Percentiles rank a stretch among this genome's conserved stretches.
Evolutionary conservation across 2,888 invertebrate species (phyloP).

Genomic region (Brachyptera putata): DNA sequence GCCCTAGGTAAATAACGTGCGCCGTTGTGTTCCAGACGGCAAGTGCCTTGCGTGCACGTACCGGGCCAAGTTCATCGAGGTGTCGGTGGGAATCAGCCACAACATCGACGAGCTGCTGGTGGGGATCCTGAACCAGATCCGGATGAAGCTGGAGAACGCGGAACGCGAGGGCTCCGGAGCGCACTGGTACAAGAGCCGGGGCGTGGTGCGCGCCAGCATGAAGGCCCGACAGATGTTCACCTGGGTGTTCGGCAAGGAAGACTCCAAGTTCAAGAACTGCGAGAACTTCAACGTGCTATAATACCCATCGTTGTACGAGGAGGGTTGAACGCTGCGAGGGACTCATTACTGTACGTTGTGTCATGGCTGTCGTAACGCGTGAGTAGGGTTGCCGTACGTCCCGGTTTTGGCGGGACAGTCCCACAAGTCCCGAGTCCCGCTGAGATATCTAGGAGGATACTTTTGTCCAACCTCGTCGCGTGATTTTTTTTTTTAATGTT

Average conservation of each 20-base stretch:
- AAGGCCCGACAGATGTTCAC: slow-evolving; percentile 81
- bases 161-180: slow-evolving; percentile 50
- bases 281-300: slow-evolving; percentile 84
- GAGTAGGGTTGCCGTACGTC: not conserved
- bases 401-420: too few relatives aligned
- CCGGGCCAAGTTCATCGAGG: slow-evolving; percentile 90
- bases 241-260: slow-evolving; percentile 87
- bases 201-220: slow-evolving; percentile 82
- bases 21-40: slow-evolving; percentile 87
- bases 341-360: too few relatives aligned
- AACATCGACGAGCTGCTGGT: slow-evolving; percentile 94
- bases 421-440: too few relatives aligned
- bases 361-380: not conserved
- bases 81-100: slow-evolving; percentile 94
- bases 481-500: too few relatives aligned
- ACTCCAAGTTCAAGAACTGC: slow-evolving; percentile 87
- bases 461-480: too few relatives aligned
- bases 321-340: too few relatives aligned
- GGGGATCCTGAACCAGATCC: slow-evolving; percentile 86
- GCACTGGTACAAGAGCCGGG: slow-evolving; percentile 81
- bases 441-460: too few relatives aligned
- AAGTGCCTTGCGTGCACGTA: slow-evolving; percentile 87
- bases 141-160: slow-evolving; percentile 64
- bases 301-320: slow-evolving; percentile 52
- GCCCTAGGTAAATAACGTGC: too few relatives aligned